Percentiles rank a stretch among this genome's conserved stretches.
phyloP scores from a whole-genome alignment of 2,888 invertebrate species.

The Callinectes sapidus region DNA sequence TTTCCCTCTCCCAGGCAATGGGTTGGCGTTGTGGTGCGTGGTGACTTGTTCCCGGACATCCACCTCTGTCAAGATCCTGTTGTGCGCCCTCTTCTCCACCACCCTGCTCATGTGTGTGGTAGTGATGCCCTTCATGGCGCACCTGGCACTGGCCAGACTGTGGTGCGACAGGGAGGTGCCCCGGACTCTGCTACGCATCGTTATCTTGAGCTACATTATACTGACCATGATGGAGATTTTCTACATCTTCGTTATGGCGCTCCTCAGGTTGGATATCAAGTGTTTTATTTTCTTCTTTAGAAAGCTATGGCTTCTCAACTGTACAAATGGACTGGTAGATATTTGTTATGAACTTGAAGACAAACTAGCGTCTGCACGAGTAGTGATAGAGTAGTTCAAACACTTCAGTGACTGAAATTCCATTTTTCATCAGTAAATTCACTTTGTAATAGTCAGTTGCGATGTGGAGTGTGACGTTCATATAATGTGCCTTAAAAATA shows the following conservation, averaged over 20 bases:
- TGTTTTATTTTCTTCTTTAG: background rate
- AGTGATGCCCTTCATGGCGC: background rate
- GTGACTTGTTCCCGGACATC: background rate
- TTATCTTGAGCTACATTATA: background rate
- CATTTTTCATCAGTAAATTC: background rate
- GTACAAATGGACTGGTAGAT: background rate
- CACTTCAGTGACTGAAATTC: background rate
- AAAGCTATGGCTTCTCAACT: background rate
- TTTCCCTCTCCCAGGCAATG: background rate
- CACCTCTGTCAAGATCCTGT: background rate
- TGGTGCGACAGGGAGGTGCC: background rate
- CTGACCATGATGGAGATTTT: background rate
- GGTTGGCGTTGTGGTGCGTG: constrained; percentile 42
- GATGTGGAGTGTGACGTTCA: background rate
- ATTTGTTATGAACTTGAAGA: background rate
- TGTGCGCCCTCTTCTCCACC: constrained; percentile 7
- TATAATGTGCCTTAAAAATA: too few species aligned
- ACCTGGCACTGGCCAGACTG: background rate
- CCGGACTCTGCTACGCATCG: too few species aligned
- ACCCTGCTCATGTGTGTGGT: constrained; percentile 8
- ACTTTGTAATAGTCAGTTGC: background rate
- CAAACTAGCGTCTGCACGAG: background rate
- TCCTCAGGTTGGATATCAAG: constrained; percentile 20
- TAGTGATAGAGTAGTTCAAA: background rate
- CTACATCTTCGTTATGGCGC: background rate